These are phyloP conservation scores for Drosophila kepulauana DNA, from an alignment of 1,140 invertebrate genomes.

Conservation along the genomic window DNA sequence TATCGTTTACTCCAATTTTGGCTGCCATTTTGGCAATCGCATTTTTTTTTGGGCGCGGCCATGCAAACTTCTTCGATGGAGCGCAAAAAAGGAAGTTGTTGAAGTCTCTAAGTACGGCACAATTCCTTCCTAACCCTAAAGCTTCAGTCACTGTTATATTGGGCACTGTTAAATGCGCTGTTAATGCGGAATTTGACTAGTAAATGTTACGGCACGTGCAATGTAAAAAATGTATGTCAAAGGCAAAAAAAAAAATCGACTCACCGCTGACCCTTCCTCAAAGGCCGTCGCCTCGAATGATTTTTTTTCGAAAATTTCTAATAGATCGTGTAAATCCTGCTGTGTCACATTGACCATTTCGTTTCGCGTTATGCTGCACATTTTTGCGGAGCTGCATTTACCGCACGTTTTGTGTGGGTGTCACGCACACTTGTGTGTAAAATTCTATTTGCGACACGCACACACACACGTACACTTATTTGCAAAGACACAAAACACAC, in stretches of 20 bases:
- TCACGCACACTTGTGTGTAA: conserved; percentile 36
- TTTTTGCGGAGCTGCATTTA: conserved; percentile 82
- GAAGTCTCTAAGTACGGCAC: background rate
- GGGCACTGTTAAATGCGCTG: conserved; percentile 22
- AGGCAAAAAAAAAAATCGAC: conserved; percentile 23
- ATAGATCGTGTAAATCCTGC: conserved; percentile 81
- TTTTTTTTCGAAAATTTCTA: conserved; percentile 84
- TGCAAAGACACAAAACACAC: conserved; percentile 29
- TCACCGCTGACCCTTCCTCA: conserved; percentile 81
- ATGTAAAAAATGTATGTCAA: conserved; percentile 59
- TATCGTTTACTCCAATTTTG: conserved; percentile 18
- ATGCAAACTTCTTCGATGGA: background rate
- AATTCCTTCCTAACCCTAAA: conserved; percentile 1
- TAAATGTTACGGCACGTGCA: conserved; percentile 60
- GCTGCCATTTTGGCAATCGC: conserved; percentile 21
- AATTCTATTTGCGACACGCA: conserved; percentile 45
- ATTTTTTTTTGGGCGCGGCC: conserved; percentile 16
- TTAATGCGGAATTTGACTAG: background rate
- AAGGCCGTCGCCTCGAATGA: conserved; percentile 77
- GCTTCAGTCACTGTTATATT: conserved; percentile 2
- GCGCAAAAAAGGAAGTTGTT: background rate
- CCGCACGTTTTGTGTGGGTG: conserved; percentile 60
- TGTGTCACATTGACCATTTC: conserved; percentile 76
- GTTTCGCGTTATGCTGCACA: conserved; percentile 73
- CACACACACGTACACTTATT: conserved; percentile 37